phyloP scores from a whole-genome alignment of 2,888 invertebrate species.

The Exephanes ischioxanthus region DNA sequence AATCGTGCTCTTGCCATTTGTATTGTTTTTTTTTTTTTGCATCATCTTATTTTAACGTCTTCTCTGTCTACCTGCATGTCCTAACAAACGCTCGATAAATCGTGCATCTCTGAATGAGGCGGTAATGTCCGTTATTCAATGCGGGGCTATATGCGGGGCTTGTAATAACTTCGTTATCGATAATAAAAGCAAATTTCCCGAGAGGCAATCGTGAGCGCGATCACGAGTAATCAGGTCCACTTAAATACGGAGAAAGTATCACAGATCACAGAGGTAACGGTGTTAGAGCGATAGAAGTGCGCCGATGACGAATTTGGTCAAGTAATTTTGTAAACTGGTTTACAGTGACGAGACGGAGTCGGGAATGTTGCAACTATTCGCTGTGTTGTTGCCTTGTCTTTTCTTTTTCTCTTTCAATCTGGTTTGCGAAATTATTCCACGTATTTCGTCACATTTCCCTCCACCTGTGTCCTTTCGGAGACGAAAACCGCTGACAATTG shows the following conservation, averaged over 20 bases:
- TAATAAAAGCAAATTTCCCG: slow-evolving; percentile 11
- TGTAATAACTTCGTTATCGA: slow-evolving; percentile 8
- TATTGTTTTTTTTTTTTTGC: not conserved
- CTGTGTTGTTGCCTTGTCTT: slow-evolving; percentile 4
- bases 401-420: not conserved
- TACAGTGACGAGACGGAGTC: slow-evolving; percentile 11
- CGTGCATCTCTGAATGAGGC: not conserved
- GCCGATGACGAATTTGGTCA: slow-evolving; percentile 33
- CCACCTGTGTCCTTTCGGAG: slow-evolving; percentile 27
- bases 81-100: slow-evolving; percentile 43
- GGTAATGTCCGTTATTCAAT: slow-evolving; percentile 17
- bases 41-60: not conserved
- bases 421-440: slow-evolving; percentile 11
- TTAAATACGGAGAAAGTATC: slow-evolving; percentile 50
- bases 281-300: slow-evolving; percentile 2
- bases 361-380: slow-evolving; percentile 19
- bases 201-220: slow-evolving; percentile 31
- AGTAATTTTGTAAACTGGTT: slow-evolving; percentile 32
- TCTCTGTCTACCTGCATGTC: not conserved
- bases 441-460: slow-evolving; percentile 23
- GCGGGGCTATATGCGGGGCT: not conserved
- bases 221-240: slow-evolving; percentile 28
- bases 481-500: not conserved
- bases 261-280: slow-evolving; percentile 5
- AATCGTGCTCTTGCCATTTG: not conserved